Evolutionary conservation across 2,113 vertebrate species (phyloP), one percentile per base, ranked within the genome.

Genomic region (Amia ocellicauda): DNA sequence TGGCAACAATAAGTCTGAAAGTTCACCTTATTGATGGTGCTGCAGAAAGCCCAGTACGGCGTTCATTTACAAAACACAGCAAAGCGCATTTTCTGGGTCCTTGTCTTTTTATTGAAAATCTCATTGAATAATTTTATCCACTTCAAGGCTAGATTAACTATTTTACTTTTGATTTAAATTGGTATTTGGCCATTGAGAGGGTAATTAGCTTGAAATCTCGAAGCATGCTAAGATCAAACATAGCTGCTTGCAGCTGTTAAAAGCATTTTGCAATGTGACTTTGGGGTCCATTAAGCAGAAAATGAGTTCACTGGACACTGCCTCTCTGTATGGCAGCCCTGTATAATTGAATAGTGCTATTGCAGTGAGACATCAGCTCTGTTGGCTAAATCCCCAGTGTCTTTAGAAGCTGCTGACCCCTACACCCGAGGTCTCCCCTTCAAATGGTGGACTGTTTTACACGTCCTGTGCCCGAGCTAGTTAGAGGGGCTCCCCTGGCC

Each of bases 221-320:
- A 56, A 49, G 64, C 22, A 22, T 28, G 55, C 61, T 69, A 68
- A 62, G 67, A 64, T 69, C 71, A 40, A n/a, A 51, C 17, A 5
- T 29, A 7, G 62, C 26, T 28, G 36, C 23, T 14, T 28, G 43
- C 54, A 60, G 58, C 58, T 31, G 58, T 41, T 10, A 27, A 27
- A 59, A 23, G 20, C 40, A 69, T 72, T 77, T 71, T 78, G 70
- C 71, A 60, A 63, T 54, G 66, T 22, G 60, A 63, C 74, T 76
- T 64, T 14, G 63, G 72, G 78, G 73, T 84, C 78, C 74, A 75
- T 82, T 76, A 78, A 60, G 72, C 74, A 76, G 71, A 63, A 71
- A 74, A 75, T 72, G 74, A 73, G 68, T 73, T 60, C 60, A 70
- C 77, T 64, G 68, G 64, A 58, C 72, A 74, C 57, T 14, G 27